Evolutionary conservation across 2,113 vertebrate genomes (phyloP), one percentile per base, ranked within the genome.

Genomic region (Spermophilus dauricus): DNA sequence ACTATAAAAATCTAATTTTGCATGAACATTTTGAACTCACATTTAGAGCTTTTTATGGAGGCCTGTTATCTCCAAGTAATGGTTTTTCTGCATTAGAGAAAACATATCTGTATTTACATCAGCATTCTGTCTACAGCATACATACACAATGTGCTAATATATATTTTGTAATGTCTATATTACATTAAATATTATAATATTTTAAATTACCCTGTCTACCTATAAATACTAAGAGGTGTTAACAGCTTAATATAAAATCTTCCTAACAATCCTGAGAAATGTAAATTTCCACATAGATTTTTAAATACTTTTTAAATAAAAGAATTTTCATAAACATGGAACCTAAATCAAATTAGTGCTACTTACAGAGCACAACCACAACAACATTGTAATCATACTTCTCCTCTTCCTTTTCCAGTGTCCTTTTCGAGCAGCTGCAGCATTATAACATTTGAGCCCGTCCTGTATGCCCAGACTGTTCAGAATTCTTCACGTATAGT

Each of bases 1-100:
- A 88, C 42, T 30, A 58, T 22, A 87, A 86, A 92, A 87, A 92
- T 84, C n/a, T 51, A 69, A 92, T 56, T 92, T 78, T 96, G 80
- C 51, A 58, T 80, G 39, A 93, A 67, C 8, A 95, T 83, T 88
- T 61, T 65, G 0, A 97, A 84, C 14, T 75, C 34, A 78, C 45
- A 82, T 53, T 93, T 82, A 84, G 20, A 97, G 83, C 34, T 77
- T 92, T 78, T 91, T n/a, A 78, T 6, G 75, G 65, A 90, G 72
- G 42, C 6, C 45, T 84, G 28, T 67, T 72, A 61, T 69, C 58
- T 11, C 30, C 45, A 69, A 91, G 5, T 65, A 92, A 45, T 91
- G 69, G 37, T 42, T 95, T 94, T 91, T 86, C 88, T 95, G 10
- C 65, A 18, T 70, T 70, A 70, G 32, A 96, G 85, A 32, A 94